Evolutionary conservation across 2,113 vertebrate species (phyloP), one percentile per base, ranked within the genome.

Genomic region (Macrotus californicus): DNA sequence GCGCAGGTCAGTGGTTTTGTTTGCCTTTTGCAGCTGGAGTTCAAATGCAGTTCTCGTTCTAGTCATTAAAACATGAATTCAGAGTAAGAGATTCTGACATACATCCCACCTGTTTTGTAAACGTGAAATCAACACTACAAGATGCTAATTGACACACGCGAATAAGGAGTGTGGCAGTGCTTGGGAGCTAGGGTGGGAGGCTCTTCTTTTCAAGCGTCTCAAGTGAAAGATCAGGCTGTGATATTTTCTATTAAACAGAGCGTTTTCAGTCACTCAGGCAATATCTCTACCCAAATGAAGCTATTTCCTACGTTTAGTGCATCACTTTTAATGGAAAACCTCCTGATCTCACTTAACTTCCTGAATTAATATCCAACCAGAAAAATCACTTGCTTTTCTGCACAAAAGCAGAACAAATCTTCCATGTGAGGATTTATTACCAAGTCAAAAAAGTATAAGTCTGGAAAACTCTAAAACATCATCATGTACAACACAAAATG

Each of bases 1-100:
- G 14, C 99, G 98, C 81, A 98, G 98, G 83, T 99, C 99, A 11
- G 99, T 99, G 6, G 99, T 99, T 98, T 98, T 99, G 97, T 96
- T 98, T 61, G 98, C 98, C 98, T 99, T 99, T 83, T 99, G 99
- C 96, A 99, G 98, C 95, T 99, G 99, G 95, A 98, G 96, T 96
- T 99, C 99, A 97, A 99, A 99, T 1, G 99, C 99, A 87, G 98
- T 96, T 98, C 99, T 99, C 98, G 99, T 99, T 98, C 99, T 99
- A 97, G 94, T 98, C 61, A 97, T 97, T 83, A 82, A 98, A 98
- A 98, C 73, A 98, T 10, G 93, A 93, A 96, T 96, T 89, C 69
- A 87, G 52, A 95, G 87, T 36, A 91, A 97, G n/a, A 98, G 41
- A 79, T 59, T 66, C 43, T 96, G 86, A 94, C 72, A 95, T 36